These are phyloP conservation scores for Beaufortia kweichowensis DNA, from an alignment of 2,113 vertebrate species.

Conservation along the genomic window DNA sequence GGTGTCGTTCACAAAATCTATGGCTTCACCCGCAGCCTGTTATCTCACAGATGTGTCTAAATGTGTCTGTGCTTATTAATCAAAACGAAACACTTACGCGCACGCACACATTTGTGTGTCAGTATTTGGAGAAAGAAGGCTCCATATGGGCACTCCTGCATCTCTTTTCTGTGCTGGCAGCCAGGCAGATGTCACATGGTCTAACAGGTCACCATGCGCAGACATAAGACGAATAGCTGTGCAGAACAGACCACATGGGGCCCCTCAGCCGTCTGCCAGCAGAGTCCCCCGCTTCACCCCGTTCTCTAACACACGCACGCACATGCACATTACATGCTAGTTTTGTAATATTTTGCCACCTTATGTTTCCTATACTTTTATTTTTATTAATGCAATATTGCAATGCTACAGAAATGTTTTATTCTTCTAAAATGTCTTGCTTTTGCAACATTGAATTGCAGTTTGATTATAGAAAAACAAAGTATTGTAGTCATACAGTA, in stretches of 20 bases:
- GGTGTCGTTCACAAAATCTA: slow-evolving; percentile 37
- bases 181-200: slow-evolving; percentile 57
- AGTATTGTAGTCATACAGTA: not conserved
- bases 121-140: slow-evolving; percentile 50
- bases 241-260: slow-evolving; percentile 49
- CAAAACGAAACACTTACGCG: slow-evolving; percentile 10
- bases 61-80: slow-evolving; percentile 52
- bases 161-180: slow-evolving; percentile 54
- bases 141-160: slow-evolving; percentile 57
- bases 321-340: slow-evolving; percentile 26
- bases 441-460: not conserved
- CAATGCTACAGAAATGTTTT: not conserved
- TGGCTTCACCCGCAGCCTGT: slow-evolving; percentile 43
- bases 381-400: not conserved
- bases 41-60: slow-evolving; percentile 53
- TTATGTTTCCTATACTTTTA: not conserved
- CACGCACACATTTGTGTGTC: slow-evolving; percentile 39
- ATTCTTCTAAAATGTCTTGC: too few relatives aligned
- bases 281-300: slow-evolving; percentile 41
- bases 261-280: slow-evolving; percentile 56
- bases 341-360: not conserved
- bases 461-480: not conserved
- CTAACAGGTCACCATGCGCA: slow-evolving; percentile 53
- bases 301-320: slow-evolving; percentile 15
- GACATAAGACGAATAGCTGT: slow-evolving; percentile 58